Conservation (phyloP, 2,797 vertebrate genomes). For the Sebastolobus altivelis region DNA sequence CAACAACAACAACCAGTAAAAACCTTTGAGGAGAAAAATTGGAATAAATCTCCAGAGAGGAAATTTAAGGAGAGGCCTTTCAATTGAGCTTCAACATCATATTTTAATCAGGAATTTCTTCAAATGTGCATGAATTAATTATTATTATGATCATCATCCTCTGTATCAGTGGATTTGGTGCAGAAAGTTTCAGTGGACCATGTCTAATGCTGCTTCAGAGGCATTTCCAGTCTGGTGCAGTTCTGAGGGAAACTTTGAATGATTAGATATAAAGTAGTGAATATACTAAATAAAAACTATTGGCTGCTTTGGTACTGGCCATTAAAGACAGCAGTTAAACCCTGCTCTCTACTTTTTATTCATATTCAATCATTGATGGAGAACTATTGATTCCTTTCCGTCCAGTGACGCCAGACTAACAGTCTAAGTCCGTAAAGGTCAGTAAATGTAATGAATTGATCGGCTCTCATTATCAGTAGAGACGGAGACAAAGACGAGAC, state of each 20-base stretch:
- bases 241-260: constrained; percentile 47
- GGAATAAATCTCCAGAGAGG: constrained; percentile 21
- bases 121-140: constrained; percentile 50
- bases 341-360: constrained; percentile 15
- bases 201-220: constrained; percentile 55
- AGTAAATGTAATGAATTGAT: constrained; percentile 67
- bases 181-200: constrained; percentile 37
- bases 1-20: not conserved
- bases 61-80: constrained; percentile 20
- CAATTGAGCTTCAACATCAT: constrained; percentile 30
- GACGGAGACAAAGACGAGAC: constrained; percentile 35
- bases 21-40: not conserved
- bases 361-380: constrained; percentile 57
- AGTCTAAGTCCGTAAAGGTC: constrained; percentile 69
- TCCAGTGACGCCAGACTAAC: constrained; percentile 63
- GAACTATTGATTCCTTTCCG: constrained; percentile 56
- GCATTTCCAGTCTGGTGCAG: constrained; percentile 38
- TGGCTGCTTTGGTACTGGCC: constrained; percentile 9
- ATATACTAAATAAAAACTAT: constrained; percentile 15
- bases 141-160: constrained; percentile 44
- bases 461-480: constrained; percentile 50
- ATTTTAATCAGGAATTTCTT: constrained; percentile 56
- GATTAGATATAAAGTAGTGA: constrained; percentile 26
- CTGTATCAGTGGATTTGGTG: constrained; percentile 39
- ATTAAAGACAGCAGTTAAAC: constrained; percentile 38